Evolutionary conservation across 2,797 vertebrate genomes (phyloP), one percentile per base, ranked within the genome.

Genomic region (Amblyopsis hoosieri): DNA sequence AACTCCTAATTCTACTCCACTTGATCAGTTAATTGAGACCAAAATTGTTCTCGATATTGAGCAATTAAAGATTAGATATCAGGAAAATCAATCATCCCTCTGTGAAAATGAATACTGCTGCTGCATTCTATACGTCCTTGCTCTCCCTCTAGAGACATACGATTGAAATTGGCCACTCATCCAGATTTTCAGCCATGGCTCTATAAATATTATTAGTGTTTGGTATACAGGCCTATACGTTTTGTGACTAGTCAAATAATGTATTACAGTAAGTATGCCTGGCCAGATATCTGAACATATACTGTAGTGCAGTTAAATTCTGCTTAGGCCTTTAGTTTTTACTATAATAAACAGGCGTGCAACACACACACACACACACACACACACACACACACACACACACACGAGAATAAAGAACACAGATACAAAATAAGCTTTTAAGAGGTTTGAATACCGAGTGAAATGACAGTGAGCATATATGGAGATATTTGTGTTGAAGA

Each of bases 51-150:
- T 89, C 84, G 77, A 82, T 85, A 82, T 88, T 74, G 79, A 82
- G 83, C 90, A 90, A 91, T 87, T 86, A 80, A 82, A 89, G 88
- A 89, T 89, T 60, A 83, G 85, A 89, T 90, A 89, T 87, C 81
- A 79, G 74, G 79, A 69, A 88, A 86, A 81, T 69, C 74, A 66
- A 51, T 74, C 71, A 71, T 78, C 74, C 78, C 74, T 71, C 49
- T 13, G 62, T 79, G 78, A 84, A 82, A 84, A 74, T 58, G 63
- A 89, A 84, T 79, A 57, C 45, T 42, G 52, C 37, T 13, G 4
- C 67, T 66, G 50, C 47, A 45, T 49, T 19, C 8, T 9, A 29
- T 52, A 31, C 19, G 17, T 29, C 19, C 68, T 54, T 45, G 6
- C 11, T 50, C 33, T 29, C 31, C 23, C 6, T 3, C 13, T 8